Percentiles rank a stretch among this genome's conserved stretches.
Evolutionary conservation across 2,888 invertebrate genomes (phyloP).

Genomic region (Coelopa pilipes): DNA sequence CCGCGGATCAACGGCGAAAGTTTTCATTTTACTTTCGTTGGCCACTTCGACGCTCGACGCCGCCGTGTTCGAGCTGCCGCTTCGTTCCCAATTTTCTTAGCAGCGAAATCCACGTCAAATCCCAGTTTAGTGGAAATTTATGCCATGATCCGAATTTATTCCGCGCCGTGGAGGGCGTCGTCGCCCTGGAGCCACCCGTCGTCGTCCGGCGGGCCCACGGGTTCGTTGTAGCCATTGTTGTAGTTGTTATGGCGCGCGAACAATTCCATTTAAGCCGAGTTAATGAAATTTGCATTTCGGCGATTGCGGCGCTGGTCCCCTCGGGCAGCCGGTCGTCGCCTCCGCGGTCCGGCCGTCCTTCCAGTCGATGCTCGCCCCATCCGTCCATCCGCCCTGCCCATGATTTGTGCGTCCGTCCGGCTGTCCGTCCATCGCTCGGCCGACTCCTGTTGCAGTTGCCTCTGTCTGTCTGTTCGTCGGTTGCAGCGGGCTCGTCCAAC

Average conservation of each 20-base stretch:
- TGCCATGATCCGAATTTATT: conserved; percentile 42
- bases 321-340: no score
- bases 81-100: conserved; percentile 18
- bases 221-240: background rate
- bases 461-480: no score
- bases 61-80: background rate
- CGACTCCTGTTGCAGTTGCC: no score
- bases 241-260: conserved; percentile 49
- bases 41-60: background rate
- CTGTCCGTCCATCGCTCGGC: no score
- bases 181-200: no score
- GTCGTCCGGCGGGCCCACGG: background rate
- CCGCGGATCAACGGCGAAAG: conserved; percentile 1
- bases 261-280: conserved; percentile 46
- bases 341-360: no score
- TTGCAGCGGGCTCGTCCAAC: no score
- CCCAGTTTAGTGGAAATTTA: conserved; percentile 61
- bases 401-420: background rate
- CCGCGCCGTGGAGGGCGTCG: background rate
- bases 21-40: conserved; percentile 4
- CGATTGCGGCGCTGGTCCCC: conserved; percentile 9
- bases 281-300: conserved; percentile 36
- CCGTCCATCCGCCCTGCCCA: background rate
- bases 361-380: no score
- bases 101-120: conserved; percentile 43